These are phyloP conservation scores for Gymnopithys bicolor DNA, from an alignment of 2,797 vertebrate genomes.

Conservation along the genomic window DNA sequence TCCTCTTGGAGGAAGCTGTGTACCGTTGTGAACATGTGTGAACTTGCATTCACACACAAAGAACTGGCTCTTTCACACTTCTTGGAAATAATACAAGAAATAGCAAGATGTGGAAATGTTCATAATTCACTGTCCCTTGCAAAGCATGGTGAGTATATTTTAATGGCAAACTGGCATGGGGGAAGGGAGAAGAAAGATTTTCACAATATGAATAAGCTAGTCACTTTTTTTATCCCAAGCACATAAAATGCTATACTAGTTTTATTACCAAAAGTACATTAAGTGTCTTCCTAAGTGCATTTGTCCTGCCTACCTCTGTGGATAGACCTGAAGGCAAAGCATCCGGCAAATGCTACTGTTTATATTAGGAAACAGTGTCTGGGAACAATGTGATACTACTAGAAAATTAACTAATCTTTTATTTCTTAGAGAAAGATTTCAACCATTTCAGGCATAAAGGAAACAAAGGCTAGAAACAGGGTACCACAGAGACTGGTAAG, in stretches of 20 bases:
- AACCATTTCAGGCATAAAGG: background rate
- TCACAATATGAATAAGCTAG: background rate
- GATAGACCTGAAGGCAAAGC: background rate
- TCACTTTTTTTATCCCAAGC: background rate
- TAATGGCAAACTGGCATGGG: background rate
- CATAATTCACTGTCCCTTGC: background rate
- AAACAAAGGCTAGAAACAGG: background rate
- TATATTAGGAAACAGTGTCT: background rate
- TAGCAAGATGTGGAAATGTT: background rate
- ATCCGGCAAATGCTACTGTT: background rate
- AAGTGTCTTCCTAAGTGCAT: background rate
- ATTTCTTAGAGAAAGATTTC: background rate
- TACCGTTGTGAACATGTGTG: background rate
- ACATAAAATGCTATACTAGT: background rate
- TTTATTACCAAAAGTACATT: background rate
- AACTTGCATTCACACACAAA: background rate
- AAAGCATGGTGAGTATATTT: background rate
- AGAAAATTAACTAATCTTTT: background rate
- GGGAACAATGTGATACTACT: background rate
- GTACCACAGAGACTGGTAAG: background rate
- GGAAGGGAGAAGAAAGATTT: background rate
- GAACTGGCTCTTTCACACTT: background rate
- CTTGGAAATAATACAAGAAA: background rate
- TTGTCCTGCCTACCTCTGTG: background rate
- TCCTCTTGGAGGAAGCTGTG: background rate